Percentiles rank a stretch among this genome's conserved stretches.
Conservation (phyloP, 2,113 vertebrate genomes). For the Vireo altiloquus region DNA sequence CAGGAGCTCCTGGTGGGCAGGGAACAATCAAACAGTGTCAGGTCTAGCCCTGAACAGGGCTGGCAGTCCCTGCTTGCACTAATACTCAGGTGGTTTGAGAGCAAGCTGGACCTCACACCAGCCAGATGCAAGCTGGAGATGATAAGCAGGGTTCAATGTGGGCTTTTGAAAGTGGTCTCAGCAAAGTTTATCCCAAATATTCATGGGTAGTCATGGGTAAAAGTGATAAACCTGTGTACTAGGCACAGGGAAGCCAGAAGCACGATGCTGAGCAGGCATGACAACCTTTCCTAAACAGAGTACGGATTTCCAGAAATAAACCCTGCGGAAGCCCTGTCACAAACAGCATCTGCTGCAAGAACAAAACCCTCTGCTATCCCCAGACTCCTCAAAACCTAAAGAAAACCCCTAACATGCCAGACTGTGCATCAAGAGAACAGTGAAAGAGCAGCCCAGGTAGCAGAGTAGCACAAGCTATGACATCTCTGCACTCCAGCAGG, state of each 20-base stretch:
- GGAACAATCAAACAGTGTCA: not conserved
- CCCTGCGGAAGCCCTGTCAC: not conserved
- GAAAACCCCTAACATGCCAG: not conserved
- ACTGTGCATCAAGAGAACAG: not conserved
- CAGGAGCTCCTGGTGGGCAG: not conserved
- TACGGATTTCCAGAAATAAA: constrained; percentile 16
- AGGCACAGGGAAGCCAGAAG: not conserved
- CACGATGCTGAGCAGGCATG: not conserved
- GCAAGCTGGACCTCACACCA: not conserved
- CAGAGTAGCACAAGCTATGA: not conserved
- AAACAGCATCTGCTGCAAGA: not conserved
- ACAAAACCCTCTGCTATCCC: not conserved
- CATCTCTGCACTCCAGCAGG: not conserved
- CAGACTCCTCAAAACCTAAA: not conserved
- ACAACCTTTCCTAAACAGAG: not conserved
- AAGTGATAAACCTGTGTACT: not conserved
- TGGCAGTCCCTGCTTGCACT: not conserved
- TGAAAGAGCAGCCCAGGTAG: not conserved
- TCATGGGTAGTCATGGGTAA: not conserved
- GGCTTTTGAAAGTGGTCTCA: not conserved
- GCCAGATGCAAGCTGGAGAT: not conserved
- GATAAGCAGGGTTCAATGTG: not conserved
- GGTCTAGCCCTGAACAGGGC: not conserved
- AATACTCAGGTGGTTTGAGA: not conserved
- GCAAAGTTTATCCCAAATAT: not conserved